Evolutionary conservation across 2,888 invertebrate genomes (phyloP).

Genomic region (Alentia gelatinosa): DNA sequence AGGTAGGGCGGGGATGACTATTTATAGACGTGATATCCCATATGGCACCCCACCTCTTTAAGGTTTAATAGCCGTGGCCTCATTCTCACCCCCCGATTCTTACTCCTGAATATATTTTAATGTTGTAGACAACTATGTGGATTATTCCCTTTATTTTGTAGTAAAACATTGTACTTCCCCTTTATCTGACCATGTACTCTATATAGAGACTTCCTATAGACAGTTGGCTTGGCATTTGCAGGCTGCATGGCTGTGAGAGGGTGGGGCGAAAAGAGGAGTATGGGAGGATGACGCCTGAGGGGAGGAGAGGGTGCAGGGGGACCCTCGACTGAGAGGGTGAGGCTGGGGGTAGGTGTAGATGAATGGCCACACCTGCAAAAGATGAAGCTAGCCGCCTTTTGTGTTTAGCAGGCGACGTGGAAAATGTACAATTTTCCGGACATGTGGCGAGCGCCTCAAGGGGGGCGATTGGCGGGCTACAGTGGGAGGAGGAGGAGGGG

Average conservation of each 20-base stretch:
- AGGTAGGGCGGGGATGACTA: background rate
- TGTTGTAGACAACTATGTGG: too few species aligned
- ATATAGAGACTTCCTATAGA: too few species aligned
- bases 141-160: too few species aligned
- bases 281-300: background rate
- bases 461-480: background rate
- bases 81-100: too few species aligned
- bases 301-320: background rate
- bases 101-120: too few species aligned
- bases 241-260: background rate
- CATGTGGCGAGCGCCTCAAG: constrained; percentile 8
- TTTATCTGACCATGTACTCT: too few species aligned
- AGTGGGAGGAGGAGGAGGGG: background rate
- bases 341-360: background rate
- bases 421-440: constrained; percentile 44
- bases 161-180: too few species aligned
- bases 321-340: background rate
- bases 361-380: constrained; percentile 36
- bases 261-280: background rate
- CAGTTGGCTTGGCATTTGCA: background rate
- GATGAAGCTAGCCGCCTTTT: constrained; percentile 9
- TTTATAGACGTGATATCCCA: background rate
- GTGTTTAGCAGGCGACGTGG: background rate
- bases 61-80: background rate
- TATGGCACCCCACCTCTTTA: constrained; percentile 24